phyloP scores from a whole-genome alignment of 2,888 invertebrate genomes.

The Scrobipalpa atriplicella region DNA sequence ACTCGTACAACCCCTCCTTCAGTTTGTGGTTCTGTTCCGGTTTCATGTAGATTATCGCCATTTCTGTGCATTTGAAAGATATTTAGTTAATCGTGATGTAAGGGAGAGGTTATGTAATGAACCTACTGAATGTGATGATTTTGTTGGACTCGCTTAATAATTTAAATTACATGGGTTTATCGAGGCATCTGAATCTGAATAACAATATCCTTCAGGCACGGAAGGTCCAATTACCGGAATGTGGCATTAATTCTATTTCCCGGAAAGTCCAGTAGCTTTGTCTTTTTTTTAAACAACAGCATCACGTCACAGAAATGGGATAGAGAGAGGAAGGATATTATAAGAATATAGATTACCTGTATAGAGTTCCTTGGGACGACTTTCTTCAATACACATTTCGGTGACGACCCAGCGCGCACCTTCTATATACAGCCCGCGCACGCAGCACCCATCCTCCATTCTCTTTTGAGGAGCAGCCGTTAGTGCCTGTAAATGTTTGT shows the following conservation, averaged over 20 bases:
- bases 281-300: too few relatives aligned
- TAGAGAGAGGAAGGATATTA: not conserved
- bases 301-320: too few relatives aligned
- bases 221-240: too few relatives aligned
- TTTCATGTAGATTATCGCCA: constrained; percentile 87
- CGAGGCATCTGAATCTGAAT: too few relatives aligned
- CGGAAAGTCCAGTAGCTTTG: too few relatives aligned
- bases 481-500: constrained; percentile 64
- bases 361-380: constrained; percentile 86
- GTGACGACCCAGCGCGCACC: constrained; percentile 89
- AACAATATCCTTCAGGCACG: too few relatives aligned
- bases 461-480: constrained; percentile 65
- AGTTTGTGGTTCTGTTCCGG: constrained; percentile 85
- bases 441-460: constrained; percentile 84
- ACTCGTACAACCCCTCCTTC: constrained; percentile 81
- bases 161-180: too few relatives aligned
- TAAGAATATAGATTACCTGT: constrained; percentile 72
- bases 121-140: too few relatives aligned
- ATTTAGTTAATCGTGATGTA: not conserved
- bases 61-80: constrained; percentile 68
- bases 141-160: too few relatives aligned
- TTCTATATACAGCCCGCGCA: constrained; percentile 88
- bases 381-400: constrained; percentile 81
- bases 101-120: not conserved
- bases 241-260: too few relatives aligned